A percentile compares a stretch with the other conserved stretches of the same genome.
These are phyloP conservation scores for Falco punctatus DNA, from an alignment of 2,113 vertebrate species.

Conservation along the genomic window DNA sequence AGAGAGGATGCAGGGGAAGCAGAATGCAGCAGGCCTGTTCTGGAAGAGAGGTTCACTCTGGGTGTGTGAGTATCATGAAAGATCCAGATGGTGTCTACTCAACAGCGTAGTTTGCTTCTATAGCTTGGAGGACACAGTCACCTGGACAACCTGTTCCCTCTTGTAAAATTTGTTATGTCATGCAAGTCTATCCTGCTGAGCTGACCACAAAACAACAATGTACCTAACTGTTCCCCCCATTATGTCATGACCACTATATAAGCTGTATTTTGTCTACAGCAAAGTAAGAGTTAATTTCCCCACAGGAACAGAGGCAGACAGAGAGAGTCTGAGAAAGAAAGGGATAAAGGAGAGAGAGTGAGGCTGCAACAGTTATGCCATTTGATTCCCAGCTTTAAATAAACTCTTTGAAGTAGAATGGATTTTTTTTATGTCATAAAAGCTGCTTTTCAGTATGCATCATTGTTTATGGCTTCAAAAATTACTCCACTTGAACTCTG, in stretches of 20 bases:
- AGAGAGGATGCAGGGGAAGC: neutral
- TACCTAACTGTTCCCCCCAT: neutral
- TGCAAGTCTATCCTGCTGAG: neutral
- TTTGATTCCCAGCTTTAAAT: constrained; percentile 29
- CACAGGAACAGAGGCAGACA: neutral
- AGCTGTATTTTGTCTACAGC: neutral
- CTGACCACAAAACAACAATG: neutral
- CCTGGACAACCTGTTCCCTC: neutral
- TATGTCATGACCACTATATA: neutral
- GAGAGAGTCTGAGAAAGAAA: neutral
- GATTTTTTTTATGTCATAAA: neutral
- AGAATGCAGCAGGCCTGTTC: neutral
- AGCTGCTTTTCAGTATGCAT: neutral
- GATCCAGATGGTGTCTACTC: neutral
- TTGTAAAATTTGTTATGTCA: neutral
- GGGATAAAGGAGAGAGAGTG: neutral
- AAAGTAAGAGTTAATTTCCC: neutral
- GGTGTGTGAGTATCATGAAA: neutral
- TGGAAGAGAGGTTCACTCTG: neutral
- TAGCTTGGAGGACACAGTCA: neutral
- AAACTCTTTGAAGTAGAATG: constrained; percentile 5
- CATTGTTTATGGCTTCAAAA: neutral
- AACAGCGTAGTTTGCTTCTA: neutral
- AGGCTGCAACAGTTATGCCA: neutral
- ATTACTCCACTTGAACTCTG: neutral